Conservation (phyloP, 37 sponge, comb jelly and placozoan genomes). For the Spongilla lacustris region DNA sequence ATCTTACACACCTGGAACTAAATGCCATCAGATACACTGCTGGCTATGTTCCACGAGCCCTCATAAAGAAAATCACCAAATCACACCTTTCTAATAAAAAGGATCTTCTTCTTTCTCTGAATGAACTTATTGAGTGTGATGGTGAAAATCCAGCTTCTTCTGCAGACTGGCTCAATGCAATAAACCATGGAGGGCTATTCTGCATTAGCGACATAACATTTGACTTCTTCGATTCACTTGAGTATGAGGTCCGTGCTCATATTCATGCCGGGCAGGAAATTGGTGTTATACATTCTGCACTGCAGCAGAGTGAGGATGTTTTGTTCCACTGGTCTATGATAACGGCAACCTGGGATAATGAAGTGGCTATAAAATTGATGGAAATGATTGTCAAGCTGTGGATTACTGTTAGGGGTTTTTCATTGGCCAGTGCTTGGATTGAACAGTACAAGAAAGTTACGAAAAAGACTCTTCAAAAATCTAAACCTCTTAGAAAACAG, state of each 20-base stretch:
- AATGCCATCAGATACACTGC: background rate
- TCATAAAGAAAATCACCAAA: background rate
- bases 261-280: background rate
- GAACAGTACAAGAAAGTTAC: constrained; percentile 9
- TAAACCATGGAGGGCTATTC: background rate
- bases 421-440: constrained; percentile 4
- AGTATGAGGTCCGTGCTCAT: background rate
- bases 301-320: constrained; percentile 1
- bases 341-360: background rate
- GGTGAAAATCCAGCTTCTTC: background rate
- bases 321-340: background rate
- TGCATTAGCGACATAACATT: background rate
- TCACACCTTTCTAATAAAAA: background rate
- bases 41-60: background rate
- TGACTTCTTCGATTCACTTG: background rate
- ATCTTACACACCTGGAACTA: background rate
- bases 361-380: background rate
- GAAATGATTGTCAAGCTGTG: background rate
- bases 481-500: background rate
- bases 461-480: background rate
- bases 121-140: background rate
- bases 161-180: background rate
- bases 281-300: background rate
- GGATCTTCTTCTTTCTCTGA: background rate
- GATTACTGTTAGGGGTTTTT: constrained; percentile 16